Evolutionary conservation across 2,888 invertebrate species (phyloP).

Genomic region (Chloromyia formosa): DNA sequence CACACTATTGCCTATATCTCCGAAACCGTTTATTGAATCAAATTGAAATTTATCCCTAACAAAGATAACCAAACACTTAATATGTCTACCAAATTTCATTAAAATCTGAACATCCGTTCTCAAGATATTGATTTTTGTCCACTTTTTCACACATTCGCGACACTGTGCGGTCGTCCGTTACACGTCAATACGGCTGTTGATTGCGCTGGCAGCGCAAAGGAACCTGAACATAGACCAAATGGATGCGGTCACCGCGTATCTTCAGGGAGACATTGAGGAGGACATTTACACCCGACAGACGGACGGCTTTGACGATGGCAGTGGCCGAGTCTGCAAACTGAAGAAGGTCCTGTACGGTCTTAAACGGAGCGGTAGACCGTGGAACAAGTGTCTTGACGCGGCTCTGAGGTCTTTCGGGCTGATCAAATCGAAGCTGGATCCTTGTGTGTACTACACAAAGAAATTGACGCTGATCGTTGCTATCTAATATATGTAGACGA

Average conservation of each 20-base stretch:
- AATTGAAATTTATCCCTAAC: no score
- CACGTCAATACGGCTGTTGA: background rate
- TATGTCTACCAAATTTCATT: no score
- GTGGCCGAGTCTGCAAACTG: background rate
- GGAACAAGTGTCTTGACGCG: background rate
- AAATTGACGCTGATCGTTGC: background rate
- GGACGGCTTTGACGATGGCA: background rate
- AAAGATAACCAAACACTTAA: no score
- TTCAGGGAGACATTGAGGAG: background rate
- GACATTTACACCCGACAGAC: background rate
- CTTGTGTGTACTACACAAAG: background rate
- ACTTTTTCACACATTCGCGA: no score
- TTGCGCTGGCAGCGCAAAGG: background rate
- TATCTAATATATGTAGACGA: background rate
- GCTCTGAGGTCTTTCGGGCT: no score
- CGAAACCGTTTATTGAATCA: no score
- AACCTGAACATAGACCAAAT: background rate
- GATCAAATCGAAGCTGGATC: conserved; percentile 21
- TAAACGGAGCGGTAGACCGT: background rate
- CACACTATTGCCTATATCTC: no score
- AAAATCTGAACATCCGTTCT: no score
- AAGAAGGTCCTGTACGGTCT: no score
- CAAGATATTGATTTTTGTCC: no score
- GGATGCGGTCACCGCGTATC: background rate
- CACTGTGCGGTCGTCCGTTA: background rate